Conservation (phyloP, 2,113 vertebrate genomes). For the Pachypanchax playfairii region DNA sequence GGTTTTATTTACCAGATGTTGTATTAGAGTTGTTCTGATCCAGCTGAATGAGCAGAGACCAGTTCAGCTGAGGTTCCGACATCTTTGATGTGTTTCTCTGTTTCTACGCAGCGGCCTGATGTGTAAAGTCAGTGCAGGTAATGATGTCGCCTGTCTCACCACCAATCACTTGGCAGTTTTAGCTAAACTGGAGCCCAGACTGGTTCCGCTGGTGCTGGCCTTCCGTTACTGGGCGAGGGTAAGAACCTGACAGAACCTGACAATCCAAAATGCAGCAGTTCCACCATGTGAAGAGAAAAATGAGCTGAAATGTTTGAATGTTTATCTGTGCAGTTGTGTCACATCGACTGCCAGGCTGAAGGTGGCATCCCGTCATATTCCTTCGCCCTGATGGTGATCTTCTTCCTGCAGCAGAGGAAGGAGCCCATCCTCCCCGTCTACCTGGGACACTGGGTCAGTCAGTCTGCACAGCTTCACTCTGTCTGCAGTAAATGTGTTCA, state of each 20-base stretch:
- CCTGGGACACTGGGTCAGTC: conserved; percentile 92
- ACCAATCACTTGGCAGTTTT: conserved; percentile 93
- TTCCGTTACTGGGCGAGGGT: conserved; percentile 98
- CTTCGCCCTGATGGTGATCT: conserved; percentile 97
- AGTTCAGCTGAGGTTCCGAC: background rate
- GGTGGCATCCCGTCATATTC: conserved; percentile 97
- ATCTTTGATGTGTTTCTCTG: background rate
- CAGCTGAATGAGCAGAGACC: too few relatives aligned
- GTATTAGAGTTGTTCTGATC: background rate
- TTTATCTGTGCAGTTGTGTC: conserved; percentile 84
- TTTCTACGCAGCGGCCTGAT: conserved; percentile 84
- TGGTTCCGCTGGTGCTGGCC: conserved; percentile 92
- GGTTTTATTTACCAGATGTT: background rate
- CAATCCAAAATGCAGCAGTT: too few relatives aligned
- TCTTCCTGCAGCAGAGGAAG: conserved; percentile 97
- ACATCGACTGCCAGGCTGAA: conserved; percentile 96
- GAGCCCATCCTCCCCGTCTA: conserved; percentile 91
- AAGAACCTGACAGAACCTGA: conserved; percentile 47
- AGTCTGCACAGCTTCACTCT: too few relatives aligned
- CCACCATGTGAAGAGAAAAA: too few relatives aligned
- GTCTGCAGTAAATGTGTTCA: too few relatives aligned
- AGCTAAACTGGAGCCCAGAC: conserved; percentile 88
- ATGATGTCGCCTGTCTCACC: conserved; percentile 96
- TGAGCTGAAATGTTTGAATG: background rate
- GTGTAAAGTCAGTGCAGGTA: conserved; percentile 97